These are phyloP conservation scores for Podarcis muralis DNA, from an alignment of 2,113 vertebrate species.

Conservation along the genomic window DNA sequence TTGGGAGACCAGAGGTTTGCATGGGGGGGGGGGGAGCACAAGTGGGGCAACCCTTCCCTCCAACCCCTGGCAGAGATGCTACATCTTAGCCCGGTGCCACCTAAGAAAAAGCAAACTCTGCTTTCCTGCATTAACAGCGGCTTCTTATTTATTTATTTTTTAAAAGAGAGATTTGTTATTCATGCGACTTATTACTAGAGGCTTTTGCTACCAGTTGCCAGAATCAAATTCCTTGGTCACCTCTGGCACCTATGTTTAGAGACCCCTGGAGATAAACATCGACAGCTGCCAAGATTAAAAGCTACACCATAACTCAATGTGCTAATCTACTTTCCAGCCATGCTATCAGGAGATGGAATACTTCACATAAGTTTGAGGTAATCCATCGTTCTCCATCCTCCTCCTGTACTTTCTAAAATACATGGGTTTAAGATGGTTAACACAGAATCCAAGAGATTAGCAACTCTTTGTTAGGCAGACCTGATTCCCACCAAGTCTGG, in stretches of 20 bases:
- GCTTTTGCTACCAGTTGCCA: not conserved
- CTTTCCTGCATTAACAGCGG: not conserved
- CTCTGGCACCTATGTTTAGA: not conserved
- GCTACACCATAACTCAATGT: not conserved
- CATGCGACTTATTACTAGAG: not conserved
- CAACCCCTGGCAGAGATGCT: not conserved
- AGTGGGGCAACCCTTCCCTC: too few relatives aligned
- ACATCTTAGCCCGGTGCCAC: not conserved
- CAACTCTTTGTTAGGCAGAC: not conserved
- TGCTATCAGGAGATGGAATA: not conserved
- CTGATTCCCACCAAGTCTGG: too few relatives aligned
- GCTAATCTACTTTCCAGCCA: not conserved
- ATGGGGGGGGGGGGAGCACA: not conserved
- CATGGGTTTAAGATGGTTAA: not conserved
- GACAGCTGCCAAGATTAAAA: not conserved
- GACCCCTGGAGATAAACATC: not conserved
- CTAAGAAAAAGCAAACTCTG: not conserved
- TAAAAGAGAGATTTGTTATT: not conserved
- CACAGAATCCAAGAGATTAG: not conserved
- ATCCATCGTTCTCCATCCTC: not conserved
- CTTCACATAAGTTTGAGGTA: not conserved
- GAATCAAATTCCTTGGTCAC: not conserved
- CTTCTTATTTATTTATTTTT: not conserved
- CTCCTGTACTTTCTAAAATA: not conserved
- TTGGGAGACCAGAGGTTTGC: not conserved